These are phyloP conservation scores for Terrapene triunguis DNA, from an alignment of 2,113 vertebrate species.

Conservation along the genomic window DNA sequence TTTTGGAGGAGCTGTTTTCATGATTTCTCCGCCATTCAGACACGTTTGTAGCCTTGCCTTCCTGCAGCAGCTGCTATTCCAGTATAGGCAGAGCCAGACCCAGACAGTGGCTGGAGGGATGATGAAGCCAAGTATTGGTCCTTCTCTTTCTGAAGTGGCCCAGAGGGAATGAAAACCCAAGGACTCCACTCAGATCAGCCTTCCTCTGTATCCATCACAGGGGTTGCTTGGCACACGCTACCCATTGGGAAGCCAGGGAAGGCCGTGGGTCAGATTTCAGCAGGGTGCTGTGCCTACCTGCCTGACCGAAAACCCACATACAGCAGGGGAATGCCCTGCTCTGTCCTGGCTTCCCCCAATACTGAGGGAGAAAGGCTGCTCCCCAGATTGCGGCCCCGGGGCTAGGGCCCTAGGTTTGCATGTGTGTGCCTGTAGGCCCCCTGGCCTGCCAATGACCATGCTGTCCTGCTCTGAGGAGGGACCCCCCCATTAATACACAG, in stretches of 20 bases:
- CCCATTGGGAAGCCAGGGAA: not conserved
- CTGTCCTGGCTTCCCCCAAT: not conserved
- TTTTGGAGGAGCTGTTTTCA: not conserved
- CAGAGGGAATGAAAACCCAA: not conserved
- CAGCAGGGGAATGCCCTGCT: not conserved
- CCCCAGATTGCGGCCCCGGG: fast-evolving
- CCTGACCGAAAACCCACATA: not conserved
- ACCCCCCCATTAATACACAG: not conserved
- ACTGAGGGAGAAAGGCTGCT: not conserved
- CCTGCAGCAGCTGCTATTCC: not conserved
- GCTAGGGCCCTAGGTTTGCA: not conserved
- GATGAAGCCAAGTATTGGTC: not conserved
- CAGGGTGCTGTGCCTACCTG: not conserved
- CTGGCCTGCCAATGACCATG: not conserved
- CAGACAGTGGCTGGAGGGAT: not conserved
- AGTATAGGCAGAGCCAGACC: not conserved
- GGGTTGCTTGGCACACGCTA: not conserved
- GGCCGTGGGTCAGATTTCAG: not conserved
- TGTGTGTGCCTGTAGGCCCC: not conserved
- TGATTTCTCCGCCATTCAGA: not conserved
- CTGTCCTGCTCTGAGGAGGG: not conserved
- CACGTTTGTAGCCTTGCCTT: not conserved
- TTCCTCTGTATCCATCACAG: not conserved
- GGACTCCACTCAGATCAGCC: not conserved
- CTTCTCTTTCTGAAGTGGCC: not conserved